phyloP scores from a whole-genome alignment of 2,888 invertebrate genomes.

The Chrysodeixis includens region DNA sequence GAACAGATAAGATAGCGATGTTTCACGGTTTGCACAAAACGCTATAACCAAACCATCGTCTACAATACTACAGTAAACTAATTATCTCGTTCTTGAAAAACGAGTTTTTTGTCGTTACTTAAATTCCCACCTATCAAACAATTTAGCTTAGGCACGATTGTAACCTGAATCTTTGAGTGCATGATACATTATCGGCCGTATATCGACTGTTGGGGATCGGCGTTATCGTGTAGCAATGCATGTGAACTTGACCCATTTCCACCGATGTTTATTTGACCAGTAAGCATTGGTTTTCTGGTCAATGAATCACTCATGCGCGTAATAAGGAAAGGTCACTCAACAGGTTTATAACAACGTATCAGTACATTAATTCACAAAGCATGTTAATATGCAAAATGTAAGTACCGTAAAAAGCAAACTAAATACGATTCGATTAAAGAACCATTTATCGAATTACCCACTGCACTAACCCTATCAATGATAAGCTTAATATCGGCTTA shows the following conservation, averaged over 20 bases:
- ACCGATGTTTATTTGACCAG: slow-evolving; percentile 6
- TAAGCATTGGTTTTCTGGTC: slow-evolving; percentile 6
- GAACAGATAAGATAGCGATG: slow-evolving; percentile 5
- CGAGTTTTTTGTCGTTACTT: not conserved
- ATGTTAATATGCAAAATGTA: not conserved
- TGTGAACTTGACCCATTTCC: slow-evolving; percentile 7
- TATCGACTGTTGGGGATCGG: not conserved
- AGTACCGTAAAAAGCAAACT: not conserved
- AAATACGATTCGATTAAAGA: slow-evolving; percentile 13
- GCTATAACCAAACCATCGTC: not conserved
- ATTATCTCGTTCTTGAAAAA: not conserved
- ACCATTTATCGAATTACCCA: slow-evolving; percentile 39
- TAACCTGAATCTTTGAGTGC: not conserved
- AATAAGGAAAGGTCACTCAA: slow-evolving; percentile 4
- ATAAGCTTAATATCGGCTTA: slow-evolving; percentile 34
- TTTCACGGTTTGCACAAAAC: slow-evolving; percentile 5
- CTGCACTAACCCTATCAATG: slow-evolving; percentile 34
- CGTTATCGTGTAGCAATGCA: not conserved
- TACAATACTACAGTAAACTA: not conserved
- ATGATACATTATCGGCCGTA: not conserved
- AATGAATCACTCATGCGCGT: slow-evolving; percentile 2
- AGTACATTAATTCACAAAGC: not conserved
- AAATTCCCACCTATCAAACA: not conserved
- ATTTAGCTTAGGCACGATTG: not conserved
- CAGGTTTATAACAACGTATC: slow-evolving; percentile 1